These are phyloP conservation scores for Cichlasoma orientale DNA, from an alignment of 2,797 vertebrate genomes.

Conservation along the genomic window DNA sequence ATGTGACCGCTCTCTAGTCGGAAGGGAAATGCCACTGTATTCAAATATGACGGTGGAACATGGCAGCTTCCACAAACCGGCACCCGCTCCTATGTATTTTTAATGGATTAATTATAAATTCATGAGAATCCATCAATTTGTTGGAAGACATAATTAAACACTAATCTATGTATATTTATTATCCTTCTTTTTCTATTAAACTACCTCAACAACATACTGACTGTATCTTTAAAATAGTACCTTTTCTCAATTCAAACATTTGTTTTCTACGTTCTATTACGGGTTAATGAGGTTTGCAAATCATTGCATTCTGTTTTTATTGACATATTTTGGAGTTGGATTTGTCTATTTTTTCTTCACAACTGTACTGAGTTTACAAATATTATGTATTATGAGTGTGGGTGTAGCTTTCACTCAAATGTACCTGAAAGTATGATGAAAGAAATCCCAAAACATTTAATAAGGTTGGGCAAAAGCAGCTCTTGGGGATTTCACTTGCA, in stretches of 20 bases:
- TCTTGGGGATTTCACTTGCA: constrained; percentile 35
- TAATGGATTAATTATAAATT: neutral
- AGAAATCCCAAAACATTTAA: constrained; percentile 44
- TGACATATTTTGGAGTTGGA: neutral
- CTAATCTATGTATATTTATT: neutral
- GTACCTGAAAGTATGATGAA: constrained; percentile 49
- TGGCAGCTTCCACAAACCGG: neutral
- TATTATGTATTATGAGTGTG: constrained; percentile 4
- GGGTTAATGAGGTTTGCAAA: neutral
- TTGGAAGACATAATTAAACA: neutral
- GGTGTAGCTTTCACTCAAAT: constrained; percentile 21
- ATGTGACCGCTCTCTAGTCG: neutral
- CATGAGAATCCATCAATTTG: neutral
- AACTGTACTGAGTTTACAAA: constrained; percentile 1
- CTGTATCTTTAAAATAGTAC: too few relatives aligned
- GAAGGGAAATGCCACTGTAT: neutral
- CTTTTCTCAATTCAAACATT: neutral
- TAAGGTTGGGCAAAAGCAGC: constrained; percentile 26
- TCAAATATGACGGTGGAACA: neutral
- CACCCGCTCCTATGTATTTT: neutral
- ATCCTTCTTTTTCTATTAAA: neutral
- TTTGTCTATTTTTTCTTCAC: constrained; percentile 4
- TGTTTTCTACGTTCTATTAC: neutral
- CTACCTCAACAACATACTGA: neutral
- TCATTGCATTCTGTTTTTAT: neutral